Evolutionary conservation across 2,797 vertebrate species (phyloP).

Genomic region (Alauda arvensis): DNA sequence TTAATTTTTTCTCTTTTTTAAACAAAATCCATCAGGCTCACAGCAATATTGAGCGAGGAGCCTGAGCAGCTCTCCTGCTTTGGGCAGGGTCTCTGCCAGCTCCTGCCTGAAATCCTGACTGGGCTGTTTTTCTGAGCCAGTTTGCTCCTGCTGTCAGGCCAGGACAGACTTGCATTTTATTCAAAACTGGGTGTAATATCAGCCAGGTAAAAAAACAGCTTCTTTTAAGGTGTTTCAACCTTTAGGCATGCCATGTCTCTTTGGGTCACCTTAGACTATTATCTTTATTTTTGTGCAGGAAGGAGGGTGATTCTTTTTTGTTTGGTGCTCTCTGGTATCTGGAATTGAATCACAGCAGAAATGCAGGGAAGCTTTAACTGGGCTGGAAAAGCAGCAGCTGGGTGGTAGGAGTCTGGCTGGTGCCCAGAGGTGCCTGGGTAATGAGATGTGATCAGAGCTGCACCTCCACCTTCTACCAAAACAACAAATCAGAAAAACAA

Average conservation of each 20-base stretch:
- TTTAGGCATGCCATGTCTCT: not conserved
- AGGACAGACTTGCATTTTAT: constrained; percentile 24
- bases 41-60: not conserved
- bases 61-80: not conserved
- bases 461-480: not conserved
- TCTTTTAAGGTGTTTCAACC: not conserved
- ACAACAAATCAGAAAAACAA: not conserved
- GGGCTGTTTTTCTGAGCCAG: not conserved
- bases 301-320: rapidly evolving
- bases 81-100: not conserved
- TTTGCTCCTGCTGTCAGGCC: not conserved
- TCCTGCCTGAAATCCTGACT: not conserved
- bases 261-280: not conserved
- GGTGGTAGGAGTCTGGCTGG: not conserved
- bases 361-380: not conserved
- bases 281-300: not conserved
- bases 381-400: not conserved
- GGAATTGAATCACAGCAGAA: not conserved
- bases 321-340: not conserved
- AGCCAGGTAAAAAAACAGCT: not conserved
- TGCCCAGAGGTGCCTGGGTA: not conserved
- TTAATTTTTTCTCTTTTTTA: not conserved
- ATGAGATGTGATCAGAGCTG: not conserved
- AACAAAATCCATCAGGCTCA: not conserved
- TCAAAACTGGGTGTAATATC: constrained; percentile 1